These are phyloP conservation scores for Patiria miniata DNA, from an alignment of 35 echinoderm and acorn worm species.

Conservation along the genomic window DNA sequence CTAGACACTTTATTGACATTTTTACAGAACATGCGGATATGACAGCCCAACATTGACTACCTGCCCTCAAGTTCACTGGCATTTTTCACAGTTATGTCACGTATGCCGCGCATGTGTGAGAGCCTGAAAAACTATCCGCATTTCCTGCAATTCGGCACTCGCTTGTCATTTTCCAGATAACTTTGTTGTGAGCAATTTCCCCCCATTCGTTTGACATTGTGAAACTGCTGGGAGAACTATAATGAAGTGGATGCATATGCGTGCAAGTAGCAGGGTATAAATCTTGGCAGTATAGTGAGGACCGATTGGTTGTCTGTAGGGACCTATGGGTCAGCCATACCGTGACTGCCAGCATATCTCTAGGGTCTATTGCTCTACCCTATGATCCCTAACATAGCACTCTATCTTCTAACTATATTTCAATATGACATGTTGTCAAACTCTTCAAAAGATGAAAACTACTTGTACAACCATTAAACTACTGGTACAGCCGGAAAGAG, in stretches of 20 bases:
- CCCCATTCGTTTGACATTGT: no score
- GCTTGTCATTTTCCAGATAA: no score
- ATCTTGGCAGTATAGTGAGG: not conserved
- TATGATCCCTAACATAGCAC: slow-evolving; percentile 16
- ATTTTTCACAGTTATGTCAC: no score
- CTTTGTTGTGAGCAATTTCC: no score
- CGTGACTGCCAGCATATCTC: not conserved
- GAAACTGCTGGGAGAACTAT: not conserved
- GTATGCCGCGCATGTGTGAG: no score
- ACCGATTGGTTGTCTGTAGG: not conserved
- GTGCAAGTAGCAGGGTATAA: slow-evolving; percentile 1
- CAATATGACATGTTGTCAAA: slow-evolving; percentile 29
- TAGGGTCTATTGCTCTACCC: not conserved
- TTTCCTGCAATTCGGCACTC: no score
- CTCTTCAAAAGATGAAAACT: not conserved
- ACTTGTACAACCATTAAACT: not conserved
- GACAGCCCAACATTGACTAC: no score
- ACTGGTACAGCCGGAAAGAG: no score
- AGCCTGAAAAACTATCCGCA: no score
- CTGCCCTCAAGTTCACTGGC: no score
- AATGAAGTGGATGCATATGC: not conserved
- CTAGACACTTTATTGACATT: no score
- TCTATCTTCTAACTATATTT: slow-evolving; percentile 11
- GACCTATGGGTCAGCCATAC: not conserved
- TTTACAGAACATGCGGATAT: no score